phyloP scores from a whole-genome alignment of 37 sponge, comb jelly and placozoan genomes.

The Haliclona indistincta region DNA sequence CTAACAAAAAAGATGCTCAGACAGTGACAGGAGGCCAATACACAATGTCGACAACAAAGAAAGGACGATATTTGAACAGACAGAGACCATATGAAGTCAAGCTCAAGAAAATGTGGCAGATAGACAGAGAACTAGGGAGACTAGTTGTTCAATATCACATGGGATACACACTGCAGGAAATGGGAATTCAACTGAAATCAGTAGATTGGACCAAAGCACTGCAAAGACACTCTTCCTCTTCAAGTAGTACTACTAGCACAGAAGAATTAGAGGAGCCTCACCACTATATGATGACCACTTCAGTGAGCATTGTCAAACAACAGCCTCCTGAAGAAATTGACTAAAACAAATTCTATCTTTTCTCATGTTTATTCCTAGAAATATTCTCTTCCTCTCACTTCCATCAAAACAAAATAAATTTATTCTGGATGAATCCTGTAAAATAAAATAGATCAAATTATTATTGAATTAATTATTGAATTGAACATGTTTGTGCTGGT shows the following conservation, averaged over 20 bases:
- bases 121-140: conserved; percentile 49
- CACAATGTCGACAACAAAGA: conserved; percentile 75
- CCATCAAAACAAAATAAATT: too few relatives aligned
- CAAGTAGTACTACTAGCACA: not conserved
- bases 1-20: conserved; percentile 55
- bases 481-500: too few relatives aligned
- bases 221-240: not conserved
- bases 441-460: too few relatives aligned
- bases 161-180: conserved; percentile 57
- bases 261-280: not conserved
- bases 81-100: conserved; percentile 53
- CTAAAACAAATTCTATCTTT: not conserved
- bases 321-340: not conserved
- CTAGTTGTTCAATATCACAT: conserved; percentile 45
- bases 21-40: conserved; percentile 58
- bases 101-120: conserved; percentile 62
- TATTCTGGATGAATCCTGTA: too few relatives aligned
- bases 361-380: not conserved
- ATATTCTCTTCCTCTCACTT: not conserved
- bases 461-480: too few relatives aligned
- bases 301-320: not conserved
- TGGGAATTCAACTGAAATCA: conserved; percentile 44
- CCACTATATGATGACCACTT: not conserved
- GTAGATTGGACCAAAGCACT: conserved; percentile 55
- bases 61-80: conserved; percentile 52